Evolutionary conservation across 2,113 vertebrate genomes (phyloP), one percentile per base, ranked within the genome.

Genomic region (Lepus europaeus): DNA sequence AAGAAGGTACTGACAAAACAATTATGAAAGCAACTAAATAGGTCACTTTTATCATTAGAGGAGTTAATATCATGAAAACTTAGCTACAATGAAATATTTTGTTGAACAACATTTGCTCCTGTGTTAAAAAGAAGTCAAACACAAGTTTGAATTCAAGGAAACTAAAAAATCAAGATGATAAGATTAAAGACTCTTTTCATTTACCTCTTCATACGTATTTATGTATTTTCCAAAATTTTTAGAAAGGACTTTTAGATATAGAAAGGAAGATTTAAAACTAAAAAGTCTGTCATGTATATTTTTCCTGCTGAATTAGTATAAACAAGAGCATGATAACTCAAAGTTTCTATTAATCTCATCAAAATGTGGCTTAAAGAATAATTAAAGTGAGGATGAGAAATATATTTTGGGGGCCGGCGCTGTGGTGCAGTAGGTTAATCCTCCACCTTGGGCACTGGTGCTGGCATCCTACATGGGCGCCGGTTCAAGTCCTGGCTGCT

Each of bases 171-270:
- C 74, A 36, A 63, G 23, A 20, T 80, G 33, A 7, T 51, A 82
- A 14, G 36, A 70, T 86, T 87, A 70, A 90, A 36, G 6, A 70
- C 69, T 45, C 8, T 39, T 82, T 79, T 89, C 4, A 27, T 93
- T 91, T 77, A 88, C 19, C 5, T 77, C 3, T 83, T 93, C 49
- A 39, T 79, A 87, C 20, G 45, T 45, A 39, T 92, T 68, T 78
- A 56, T 39, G 9, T 16, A 31, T 87, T 92, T 90, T 64, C 49
- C 23, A 80, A 36, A 22, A 8, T 25, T 64, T 89, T 33, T 31
- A 36, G 31, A 73, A 97, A 90, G 25, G 45, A 68, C 5, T 89
- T 91, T 94, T 66, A 87, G 68, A 95, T 85, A 49, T 49, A 45
- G 9, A 68, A 82, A 89, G 76, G 79, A 83, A 70, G 7, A 1